A percentile compares a stretch with the other conserved stretches of the same genome.
phyloP scores from a whole-genome alignment of 35 echinoderm and acorn worm species.

The Amphiura filiformis region DNA sequence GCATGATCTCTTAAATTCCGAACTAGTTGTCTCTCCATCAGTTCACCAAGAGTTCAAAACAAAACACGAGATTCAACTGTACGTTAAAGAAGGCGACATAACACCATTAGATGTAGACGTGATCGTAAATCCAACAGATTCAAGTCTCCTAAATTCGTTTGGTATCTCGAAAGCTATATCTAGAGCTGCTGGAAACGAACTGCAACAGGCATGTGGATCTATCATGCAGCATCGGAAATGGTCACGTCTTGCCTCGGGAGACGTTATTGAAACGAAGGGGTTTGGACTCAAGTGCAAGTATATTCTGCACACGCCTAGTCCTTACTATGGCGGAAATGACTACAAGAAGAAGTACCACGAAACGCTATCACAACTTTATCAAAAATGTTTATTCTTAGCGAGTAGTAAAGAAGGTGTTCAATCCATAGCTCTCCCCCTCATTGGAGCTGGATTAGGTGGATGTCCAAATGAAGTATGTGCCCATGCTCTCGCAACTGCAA shows the following conservation, averaged over 20 bases:
- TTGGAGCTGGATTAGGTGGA: background rate
- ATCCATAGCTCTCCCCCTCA: background rate
- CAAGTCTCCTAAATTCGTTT: background rate
- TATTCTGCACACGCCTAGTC: background rate
- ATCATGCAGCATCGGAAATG: background rate
- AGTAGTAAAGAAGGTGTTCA: background rate
- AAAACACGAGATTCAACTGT: too few species aligned
- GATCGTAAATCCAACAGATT: background rate
- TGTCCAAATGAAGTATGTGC: background rate
- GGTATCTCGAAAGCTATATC: background rate
- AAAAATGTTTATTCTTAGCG: background rate
- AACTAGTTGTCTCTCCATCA: too few species aligned
- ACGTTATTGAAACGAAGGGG: background rate
- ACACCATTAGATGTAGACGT: background rate
- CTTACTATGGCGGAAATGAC: background rate
- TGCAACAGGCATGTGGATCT: background rate
- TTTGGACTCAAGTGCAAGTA: background rate
- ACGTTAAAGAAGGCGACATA: background rate
- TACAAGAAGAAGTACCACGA: background rate
- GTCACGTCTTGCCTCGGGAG: background rate
- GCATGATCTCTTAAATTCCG: too few species aligned
- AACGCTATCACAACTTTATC: background rate
- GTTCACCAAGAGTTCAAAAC: too few species aligned
- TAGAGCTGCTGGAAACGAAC: background rate
- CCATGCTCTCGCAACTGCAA: background rate